These are phyloP conservation scores for Tipula lateralis DNA, from an alignment of 2,888 invertebrate species.

Conservation along the genomic window DNA sequence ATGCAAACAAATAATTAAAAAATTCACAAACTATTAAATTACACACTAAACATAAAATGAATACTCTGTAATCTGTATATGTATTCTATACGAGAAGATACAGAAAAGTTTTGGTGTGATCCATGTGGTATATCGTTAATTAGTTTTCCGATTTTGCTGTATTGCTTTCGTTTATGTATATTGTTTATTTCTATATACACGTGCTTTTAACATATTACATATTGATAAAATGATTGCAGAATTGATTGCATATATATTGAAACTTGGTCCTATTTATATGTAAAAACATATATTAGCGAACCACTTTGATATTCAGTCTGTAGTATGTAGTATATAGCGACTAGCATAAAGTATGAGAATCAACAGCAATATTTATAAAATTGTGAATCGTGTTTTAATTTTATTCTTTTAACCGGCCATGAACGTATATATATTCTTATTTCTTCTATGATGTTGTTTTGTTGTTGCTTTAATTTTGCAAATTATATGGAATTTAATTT, in stretches of 20 bases:
- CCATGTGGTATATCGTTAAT: neutral
- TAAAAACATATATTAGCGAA: neutral
- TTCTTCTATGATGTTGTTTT: neutral
- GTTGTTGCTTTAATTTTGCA: neutral
- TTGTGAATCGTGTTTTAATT: slow-evolving; percentile 19
- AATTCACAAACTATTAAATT: neutral
- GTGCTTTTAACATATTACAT: neutral
- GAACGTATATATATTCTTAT: neutral
- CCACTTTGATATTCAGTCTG: neutral
- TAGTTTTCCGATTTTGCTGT: neutral
- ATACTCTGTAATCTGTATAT: neutral
- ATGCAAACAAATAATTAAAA: neutral
- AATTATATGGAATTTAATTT: slow-evolving; percentile 6
- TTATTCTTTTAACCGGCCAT: slow-evolving; percentile 21
- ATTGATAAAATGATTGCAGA: neutral
- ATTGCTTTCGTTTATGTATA: neutral
- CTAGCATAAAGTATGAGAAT: neutral
- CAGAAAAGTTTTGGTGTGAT: neutral
- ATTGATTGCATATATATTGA: neutral
- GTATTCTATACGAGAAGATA: neutral
- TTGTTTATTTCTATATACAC: neutral
- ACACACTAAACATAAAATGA: neutral
- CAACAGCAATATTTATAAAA: neutral
- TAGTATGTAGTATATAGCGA: neutral
- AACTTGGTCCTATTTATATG: neutral